Evolutionary conservation across 2,888 invertebrate genomes (phyloP).

Genomic region (Andrena camellia): DNA sequence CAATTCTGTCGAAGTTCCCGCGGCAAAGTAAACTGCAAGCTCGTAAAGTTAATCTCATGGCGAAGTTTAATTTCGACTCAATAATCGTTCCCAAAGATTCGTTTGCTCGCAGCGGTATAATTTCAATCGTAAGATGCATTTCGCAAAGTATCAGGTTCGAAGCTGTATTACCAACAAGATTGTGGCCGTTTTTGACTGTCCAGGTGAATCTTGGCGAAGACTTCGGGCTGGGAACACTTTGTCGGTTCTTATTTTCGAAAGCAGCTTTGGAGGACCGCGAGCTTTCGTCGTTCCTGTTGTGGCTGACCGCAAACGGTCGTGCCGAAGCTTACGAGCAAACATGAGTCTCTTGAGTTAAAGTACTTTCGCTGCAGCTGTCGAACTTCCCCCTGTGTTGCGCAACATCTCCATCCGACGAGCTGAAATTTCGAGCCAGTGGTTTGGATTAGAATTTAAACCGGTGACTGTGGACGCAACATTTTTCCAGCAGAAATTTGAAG

Average conservation of each 20-base stretch:
- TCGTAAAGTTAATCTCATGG: background rate
- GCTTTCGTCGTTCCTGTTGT: conserved; percentile 47
- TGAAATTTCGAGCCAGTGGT: conserved; percentile 31
- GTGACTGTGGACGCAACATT: background rate
- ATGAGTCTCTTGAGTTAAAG: conserved; percentile 53
- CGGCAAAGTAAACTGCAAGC: background rate
- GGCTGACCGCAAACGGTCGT: conserved; percentile 58
- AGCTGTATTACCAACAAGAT: background rate
- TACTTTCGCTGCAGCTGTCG: conserved; percentile 63
- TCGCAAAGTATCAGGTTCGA: background rate
- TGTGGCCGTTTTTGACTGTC: background rate
- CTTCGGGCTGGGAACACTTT: conserved; percentile 7
- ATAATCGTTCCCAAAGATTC: background rate
- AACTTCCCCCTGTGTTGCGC: conserved; percentile 49
- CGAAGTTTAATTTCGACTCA: background rate
- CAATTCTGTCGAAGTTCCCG: background rate
- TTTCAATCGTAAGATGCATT: background rate
- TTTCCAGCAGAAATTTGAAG: background rate
- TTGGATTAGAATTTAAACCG: conserved; percentile 45
- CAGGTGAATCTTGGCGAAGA: background rate
- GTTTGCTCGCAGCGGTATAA: background rate
- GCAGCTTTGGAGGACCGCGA: conserved; percentile 28
- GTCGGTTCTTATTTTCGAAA: conserved; percentile 39
- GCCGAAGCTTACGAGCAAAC: conserved; percentile 60
- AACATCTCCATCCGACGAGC: background rate